These are phyloP conservation scores for Drosophila longiperda DNA, from an alignment of 2,888 invertebrate genomes.

Conservation along the genomic window DNA sequence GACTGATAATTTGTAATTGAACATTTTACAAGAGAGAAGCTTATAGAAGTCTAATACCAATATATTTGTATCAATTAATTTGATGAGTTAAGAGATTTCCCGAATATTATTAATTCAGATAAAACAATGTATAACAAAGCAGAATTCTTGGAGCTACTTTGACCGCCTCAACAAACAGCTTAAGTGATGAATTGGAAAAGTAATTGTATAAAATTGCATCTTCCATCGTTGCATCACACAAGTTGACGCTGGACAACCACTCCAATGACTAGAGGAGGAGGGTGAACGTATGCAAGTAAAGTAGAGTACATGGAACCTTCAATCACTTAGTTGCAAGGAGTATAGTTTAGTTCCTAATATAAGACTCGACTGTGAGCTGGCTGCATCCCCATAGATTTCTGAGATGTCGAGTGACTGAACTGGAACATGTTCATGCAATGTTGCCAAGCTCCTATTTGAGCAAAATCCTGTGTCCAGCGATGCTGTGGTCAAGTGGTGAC, in stretches of 20 bases:
- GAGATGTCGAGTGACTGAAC: conserved; percentile 23
- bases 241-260: conserved; percentile 23
- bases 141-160: conserved; percentile 16
- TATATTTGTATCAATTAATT: neutral
- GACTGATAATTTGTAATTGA: neutral
- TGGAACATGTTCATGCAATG: conserved; percentile 40
- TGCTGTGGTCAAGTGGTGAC: conserved; percentile 21
- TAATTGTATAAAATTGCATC: conserved; percentile 31
- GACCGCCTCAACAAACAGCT: conserved; percentile 23
- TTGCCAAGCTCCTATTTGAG: conserved; percentile 30
- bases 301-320: conserved; percentile 8
- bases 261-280: neutral
- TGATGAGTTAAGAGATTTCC: neutral
- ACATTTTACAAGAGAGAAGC: neutral
- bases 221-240: conserved; percentile 6
- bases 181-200: conserved; percentile 26
- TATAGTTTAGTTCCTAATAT: conserved; percentile 24
- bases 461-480: conserved; percentile 30
- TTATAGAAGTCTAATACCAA: too few species aligned
- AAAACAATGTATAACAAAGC: neutral
- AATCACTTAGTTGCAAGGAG: conserved; percentile 36
- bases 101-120: neutral
- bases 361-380: conserved; percentile 9
- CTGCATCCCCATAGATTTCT: conserved; percentile 8
- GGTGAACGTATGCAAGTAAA: neutral